Evolutionary conservation across 1,140 invertebrate genomes (phyloP).

Genomic region (Hestina assimilis): DNA sequence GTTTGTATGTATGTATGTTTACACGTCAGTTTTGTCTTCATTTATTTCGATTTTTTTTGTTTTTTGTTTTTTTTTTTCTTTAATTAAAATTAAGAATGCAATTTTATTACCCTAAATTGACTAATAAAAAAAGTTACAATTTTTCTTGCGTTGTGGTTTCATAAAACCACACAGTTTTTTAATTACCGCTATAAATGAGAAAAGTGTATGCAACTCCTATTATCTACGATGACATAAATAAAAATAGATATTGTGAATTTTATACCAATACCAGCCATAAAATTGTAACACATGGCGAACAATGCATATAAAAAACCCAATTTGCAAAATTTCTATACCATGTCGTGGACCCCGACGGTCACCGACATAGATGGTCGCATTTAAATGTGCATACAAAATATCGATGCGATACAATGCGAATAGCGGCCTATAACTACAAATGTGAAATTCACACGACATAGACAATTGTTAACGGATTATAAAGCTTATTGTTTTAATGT

Average conservation of each 20-base stretch:
- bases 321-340: slow-evolving; percentile 37
- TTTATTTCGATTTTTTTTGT: too few species aligned
- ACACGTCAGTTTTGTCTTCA: too few species aligned
- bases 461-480: slow-evolving; percentile 9
- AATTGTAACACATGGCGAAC: slow-evolving; percentile 23
- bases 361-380: slow-evolving; percentile 61
- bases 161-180: neutral
- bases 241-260: slow-evolving; percentile 6
- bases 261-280: slow-evolving; percentile 10
- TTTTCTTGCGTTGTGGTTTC: too few species aligned
- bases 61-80: too few species aligned
- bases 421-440: slow-evolving; percentile 46
- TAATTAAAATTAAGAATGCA: too few species aligned
- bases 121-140: too few species aligned
- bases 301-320: slow-evolving; percentile 20
- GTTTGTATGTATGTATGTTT: too few species aligned
- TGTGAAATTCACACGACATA: slow-evolving; percentile 1
- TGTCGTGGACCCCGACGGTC: slow-evolving; percentile 43
- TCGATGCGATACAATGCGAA: slow-evolving; percentile 63
- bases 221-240: too few species aligned
- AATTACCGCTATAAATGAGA: neutral
- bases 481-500: neutral
- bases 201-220: neutral
- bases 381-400: slow-evolving; percentile 75
- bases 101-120: too few species aligned